Evolutionary conservation across 1,140 invertebrate species (phyloP).

Genomic region (Aleiodes sp.): DNA sequence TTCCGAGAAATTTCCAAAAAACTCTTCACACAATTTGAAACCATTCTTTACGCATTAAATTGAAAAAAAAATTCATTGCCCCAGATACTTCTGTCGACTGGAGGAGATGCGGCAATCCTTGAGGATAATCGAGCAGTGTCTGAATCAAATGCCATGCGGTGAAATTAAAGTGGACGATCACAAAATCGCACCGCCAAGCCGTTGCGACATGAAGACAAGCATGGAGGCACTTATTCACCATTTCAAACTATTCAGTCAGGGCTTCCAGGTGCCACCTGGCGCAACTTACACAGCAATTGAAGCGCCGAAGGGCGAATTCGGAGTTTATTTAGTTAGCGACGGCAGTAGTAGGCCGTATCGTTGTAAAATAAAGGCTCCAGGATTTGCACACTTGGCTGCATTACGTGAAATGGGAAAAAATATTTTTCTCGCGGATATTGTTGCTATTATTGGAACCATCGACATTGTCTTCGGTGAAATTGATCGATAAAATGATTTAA

Average conservation of each 20-base stretch:
- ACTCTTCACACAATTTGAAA: too few species aligned
- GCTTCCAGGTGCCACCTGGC: conserved; percentile 95
- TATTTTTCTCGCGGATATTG: conserved; percentile 93
- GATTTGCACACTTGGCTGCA: conserved; percentile 92
- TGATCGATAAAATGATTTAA: conserved; percentile 91
- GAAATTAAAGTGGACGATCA: conserved; percentile 95
- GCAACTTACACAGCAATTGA: conserved; percentile 95
- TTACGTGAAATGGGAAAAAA: conserved; percentile 87
- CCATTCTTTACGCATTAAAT: too few species aligned
- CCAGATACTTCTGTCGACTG: conserved; percentile 89
- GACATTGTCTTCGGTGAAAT: conserved; percentile 97
- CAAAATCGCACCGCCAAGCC: conserved; percentile 90
- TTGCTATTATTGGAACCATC: conserved; percentile 93
- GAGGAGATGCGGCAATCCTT: conserved; percentile 98
- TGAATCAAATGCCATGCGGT: conserved; percentile 96
- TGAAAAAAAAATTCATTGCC: conserved; percentile 10
- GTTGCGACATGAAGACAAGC: conserved; percentile 95
- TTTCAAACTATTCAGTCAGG: conserved; percentile 98
- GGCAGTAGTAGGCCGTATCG: conserved; percentile 94
- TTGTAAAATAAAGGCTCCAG: conserved; percentile 97
- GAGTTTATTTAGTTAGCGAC: conserved; percentile 96
- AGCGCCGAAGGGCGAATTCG: conserved; percentile 98
- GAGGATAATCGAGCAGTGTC: conserved; percentile 93
- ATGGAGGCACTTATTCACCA: conserved; percentile 99
- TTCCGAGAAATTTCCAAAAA: too few species aligned